phyloP scores from a whole-genome alignment of 2,797 vertebrate species.

The Etheostoma perlongum region DNA sequence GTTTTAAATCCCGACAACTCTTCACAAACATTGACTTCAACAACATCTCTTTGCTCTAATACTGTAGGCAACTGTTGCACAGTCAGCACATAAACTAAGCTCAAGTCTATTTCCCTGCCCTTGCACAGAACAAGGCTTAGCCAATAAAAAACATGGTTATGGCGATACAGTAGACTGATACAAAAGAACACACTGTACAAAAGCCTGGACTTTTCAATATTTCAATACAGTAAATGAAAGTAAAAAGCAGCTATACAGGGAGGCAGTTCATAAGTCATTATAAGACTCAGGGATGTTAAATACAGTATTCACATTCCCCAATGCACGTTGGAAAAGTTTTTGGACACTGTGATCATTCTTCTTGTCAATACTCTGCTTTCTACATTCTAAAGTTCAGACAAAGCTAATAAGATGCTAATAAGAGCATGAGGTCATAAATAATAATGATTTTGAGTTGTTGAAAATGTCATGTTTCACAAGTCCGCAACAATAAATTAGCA shows the following conservation, averaged over 20 bases:
- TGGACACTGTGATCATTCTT: too few relatives aligned
- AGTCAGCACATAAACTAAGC: constrained; percentile 44
- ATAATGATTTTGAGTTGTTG: too few relatives aligned
- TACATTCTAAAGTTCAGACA: too few relatives aligned
- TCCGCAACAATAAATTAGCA: too few relatives aligned
- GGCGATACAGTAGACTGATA: constrained; percentile 45
- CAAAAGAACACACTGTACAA: constrained; percentile 26
- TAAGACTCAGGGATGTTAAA: too few relatives aligned
- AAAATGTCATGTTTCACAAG: too few relatives aligned
- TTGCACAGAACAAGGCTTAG: constrained; percentile 36
- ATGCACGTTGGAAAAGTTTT: too few relatives aligned
- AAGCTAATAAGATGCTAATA: too few relatives aligned
- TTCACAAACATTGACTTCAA: neutral
- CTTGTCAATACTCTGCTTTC: too few relatives aligned
- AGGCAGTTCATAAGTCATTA: neutral
- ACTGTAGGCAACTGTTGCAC: constrained; percentile 25
- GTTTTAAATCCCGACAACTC: neutral
- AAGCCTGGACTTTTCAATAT: neutral
- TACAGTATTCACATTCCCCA: too few relatives aligned
- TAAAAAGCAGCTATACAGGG: neutral
- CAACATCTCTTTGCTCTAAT: constrained; percentile 8
- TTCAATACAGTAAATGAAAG: constrained; percentile 13
- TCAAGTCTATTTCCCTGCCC: constrained; percentile 38
- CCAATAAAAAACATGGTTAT: constrained; percentile 48
- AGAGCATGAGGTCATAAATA: too few relatives aligned